phyloP scores from a whole-genome alignment of 1,140 invertebrate genomes.

The Calephelis nemesis region DNA sequence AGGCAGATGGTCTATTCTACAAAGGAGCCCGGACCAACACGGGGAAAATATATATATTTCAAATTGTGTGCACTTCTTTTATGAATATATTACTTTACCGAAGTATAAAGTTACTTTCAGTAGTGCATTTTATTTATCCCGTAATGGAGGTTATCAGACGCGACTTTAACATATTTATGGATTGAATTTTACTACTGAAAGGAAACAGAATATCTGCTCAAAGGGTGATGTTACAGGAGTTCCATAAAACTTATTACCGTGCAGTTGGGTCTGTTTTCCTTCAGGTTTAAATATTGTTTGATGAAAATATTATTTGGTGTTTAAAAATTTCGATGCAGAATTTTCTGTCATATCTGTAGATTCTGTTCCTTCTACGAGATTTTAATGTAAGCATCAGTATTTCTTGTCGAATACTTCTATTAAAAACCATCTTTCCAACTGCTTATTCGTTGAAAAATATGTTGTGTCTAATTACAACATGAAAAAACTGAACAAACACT shows the following conservation, averaged over 20 bases:
- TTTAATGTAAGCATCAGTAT: too few relatives aligned
- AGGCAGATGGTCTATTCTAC: too few relatives aligned
- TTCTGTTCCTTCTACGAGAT: too few relatives aligned
- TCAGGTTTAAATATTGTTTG: not conserved
- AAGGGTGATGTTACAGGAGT: slow-evolving; percentile 27
- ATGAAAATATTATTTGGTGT: not conserved
- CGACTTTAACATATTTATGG: slow-evolving; percentile 39
- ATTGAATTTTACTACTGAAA: slow-evolving; percentile 13
- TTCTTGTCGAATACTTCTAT: too few relatives aligned
- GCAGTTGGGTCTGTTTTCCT: not conserved
- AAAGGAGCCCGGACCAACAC: too few relatives aligned
- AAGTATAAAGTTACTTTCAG: slow-evolving; percentile 17
- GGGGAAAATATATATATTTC: too few relatives aligned
- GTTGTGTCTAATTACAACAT: too few relatives aligned
- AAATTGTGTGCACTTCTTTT: not conserved
- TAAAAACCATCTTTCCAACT: too few relatives aligned
- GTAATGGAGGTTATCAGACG: slow-evolving; percentile 33
- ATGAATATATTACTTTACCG: not conserved
- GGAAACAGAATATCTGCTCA: not conserved
- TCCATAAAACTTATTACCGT: not conserved
- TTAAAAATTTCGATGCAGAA: not conserved
- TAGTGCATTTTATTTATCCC: slow-evolving; percentile 29
- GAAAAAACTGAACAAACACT: too few relatives aligned
- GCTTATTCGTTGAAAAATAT: too few relatives aligned
- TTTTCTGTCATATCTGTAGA: too few relatives aligned